These are phyloP conservation scores for Aelia acuminata DNA, from an alignment of 2,888 invertebrate genomes.

Conservation along the genomic window DNA sequence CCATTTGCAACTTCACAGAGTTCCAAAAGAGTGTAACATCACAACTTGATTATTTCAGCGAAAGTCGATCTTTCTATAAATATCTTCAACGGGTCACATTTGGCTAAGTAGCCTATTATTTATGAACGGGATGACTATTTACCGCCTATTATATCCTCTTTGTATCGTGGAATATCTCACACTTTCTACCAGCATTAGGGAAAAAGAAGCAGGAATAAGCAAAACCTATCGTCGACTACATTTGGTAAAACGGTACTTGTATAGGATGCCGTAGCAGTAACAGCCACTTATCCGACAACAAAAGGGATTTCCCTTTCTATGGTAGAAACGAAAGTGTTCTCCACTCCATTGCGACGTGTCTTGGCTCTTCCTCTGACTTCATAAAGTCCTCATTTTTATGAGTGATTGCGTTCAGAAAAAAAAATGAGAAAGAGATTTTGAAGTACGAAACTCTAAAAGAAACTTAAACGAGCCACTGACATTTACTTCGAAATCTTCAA, in stretches of 20 bases:
- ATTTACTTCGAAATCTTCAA: too few relatives aligned
- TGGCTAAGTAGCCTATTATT: neutral
- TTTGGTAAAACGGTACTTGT: conserved; percentile 35
- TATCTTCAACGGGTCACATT: neutral
- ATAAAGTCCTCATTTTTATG: neutral
- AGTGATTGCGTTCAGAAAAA: too few relatives aligned
- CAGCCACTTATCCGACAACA: conserved; percentile 25
- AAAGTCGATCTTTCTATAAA: neutral
- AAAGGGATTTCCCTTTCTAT: conserved; percentile 27
- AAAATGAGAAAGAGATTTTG: too few relatives aligned
- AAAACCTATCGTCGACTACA: neutral
- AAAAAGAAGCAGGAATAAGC: neutral
- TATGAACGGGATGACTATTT: neutral
- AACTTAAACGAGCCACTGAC: too few relatives aligned
- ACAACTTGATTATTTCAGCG: neutral
- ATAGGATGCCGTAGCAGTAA: conserved; percentile 21
- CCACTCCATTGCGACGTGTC: neutral
- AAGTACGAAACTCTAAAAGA: too few relatives aligned
- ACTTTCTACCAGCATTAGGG: neutral
- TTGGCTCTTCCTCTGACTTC: neutral
- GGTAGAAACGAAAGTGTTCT: conserved; percentile 24
- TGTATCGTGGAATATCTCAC: neutral
- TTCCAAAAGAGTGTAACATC: neutral
- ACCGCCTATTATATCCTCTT: neutral
- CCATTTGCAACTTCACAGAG: neutral